A percentile compares a stretch with the other conserved stretches of the same genome.
phyloP scores from a whole-genome alignment of 2,888 invertebrate genomes.

The Drosophila incognita region DNA sequence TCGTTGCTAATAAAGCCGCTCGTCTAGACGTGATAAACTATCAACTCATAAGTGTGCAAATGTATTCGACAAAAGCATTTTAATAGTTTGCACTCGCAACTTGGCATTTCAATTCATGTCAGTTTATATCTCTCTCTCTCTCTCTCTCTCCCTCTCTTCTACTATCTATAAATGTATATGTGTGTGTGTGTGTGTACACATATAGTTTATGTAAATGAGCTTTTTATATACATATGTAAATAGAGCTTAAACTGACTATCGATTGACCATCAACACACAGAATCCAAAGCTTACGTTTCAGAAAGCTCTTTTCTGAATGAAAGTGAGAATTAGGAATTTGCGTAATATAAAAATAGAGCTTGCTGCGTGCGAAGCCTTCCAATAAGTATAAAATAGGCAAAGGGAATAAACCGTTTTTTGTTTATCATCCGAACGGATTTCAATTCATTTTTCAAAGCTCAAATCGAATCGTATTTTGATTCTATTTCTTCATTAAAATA shows the following conservation, averaged over 20 bases:
- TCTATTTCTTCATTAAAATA: neutral
- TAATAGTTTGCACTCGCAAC: conserved; percentile 12
- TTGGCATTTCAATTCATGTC: conserved; percentile 32
- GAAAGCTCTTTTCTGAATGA: neutral
- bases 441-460: neutral
- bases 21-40: conserved; percentile 79
- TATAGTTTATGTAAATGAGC: neutral
- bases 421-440: neutral
- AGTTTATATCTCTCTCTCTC: neutral
- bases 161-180: neutral
- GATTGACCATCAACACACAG: neutral
- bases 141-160: neutral
- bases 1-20: conserved; percentile 52
- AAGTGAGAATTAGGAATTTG: neutral
- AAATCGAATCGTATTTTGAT: neutral
- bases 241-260: neutral
- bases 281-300: neutral
- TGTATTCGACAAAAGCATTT: neutral
- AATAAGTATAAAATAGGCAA: neutral
- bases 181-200: too few relatives aligned
- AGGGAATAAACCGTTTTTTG: neutral
- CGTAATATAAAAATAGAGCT: neutral
- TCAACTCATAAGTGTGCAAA: conserved; percentile 28
- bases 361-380: neutral
- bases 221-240: neutral